phyloP scores from a whole-genome alignment of 2,113 vertebrate species.

The Misgurnus anguillicaudatus region DNA sequence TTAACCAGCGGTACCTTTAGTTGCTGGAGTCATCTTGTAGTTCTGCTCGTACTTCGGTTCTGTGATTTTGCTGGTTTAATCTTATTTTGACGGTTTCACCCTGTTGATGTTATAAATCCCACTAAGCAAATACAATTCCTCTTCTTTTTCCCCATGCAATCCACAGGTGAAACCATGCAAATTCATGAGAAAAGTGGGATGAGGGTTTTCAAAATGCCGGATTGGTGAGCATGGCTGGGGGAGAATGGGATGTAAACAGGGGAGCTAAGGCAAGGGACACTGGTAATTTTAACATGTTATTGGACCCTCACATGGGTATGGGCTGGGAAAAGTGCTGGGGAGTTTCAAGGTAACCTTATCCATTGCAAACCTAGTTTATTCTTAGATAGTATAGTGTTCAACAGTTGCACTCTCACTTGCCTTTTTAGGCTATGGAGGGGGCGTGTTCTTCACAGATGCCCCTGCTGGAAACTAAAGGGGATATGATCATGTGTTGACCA shows the following conservation, averaged over 20 bases:
- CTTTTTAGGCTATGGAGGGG: constrained; percentile 71
- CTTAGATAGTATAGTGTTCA: constrained; percentile 66
- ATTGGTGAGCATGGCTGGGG: constrained; percentile 64
- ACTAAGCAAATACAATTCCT: constrained; percentile 38
- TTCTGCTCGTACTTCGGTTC: constrained; percentile 51
- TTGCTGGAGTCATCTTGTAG: constrained; percentile 58
- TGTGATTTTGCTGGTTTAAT: constrained; percentile 29
- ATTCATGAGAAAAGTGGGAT: constrained; percentile 10
- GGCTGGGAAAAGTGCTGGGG: constrained; percentile 60
- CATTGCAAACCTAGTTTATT: constrained; percentile 69
- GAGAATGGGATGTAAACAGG: constrained; percentile 56
- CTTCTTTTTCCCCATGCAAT: constrained; percentile 53
- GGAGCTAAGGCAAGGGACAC: constrained; percentile 43
- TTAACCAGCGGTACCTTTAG: constrained; percentile 66
- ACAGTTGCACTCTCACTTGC: constrained; percentile 61
- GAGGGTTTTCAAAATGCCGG: constrained; percentile 62
- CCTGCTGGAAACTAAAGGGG: constrained; percentile 37
- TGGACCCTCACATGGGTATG: constrained; percentile 73
- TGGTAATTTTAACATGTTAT: constrained; percentile 59
- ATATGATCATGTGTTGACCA: background rate
- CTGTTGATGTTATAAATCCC: constrained; percentile 41
- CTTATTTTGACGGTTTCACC: constrained; percentile 43
- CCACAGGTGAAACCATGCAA: constrained; percentile 53
- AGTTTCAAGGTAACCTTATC: constrained; percentile 70
- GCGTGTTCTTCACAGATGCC: constrained; percentile 49